Evolutionary conservation across 2,113 vertebrate species (phyloP), one percentile per base, ranked within the genome.

Genomic region (Argyrosomus japonicus): DNA sequence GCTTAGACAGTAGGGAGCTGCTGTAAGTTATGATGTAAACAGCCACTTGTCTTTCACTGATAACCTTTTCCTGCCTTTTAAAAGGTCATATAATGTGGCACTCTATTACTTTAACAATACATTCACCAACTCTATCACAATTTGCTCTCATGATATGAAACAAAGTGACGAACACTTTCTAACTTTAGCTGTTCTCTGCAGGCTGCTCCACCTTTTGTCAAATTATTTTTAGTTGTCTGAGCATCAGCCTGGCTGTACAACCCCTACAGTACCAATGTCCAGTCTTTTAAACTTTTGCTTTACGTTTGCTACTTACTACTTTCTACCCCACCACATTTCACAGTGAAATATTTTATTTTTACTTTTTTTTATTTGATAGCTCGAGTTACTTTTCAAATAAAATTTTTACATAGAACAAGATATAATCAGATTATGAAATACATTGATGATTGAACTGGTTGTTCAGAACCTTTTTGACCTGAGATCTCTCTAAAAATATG

Each of bases 201-300:
- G 60, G 25, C 29, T 63, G 48, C 40, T 50, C 57, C 57, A 81
- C 23, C 45, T 84, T 83, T 86, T 61, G 36, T 53, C 76, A 75
- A 40, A 67, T 75, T 78, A 90, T 40, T 87, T 63, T 77, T 36
- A 62, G 69, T 82, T 57, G 19, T 83, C 50, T 64, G 84, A 83
- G 60, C 63, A 79, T 70, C 50, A 74, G 32, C 48, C 65, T 61
- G 67, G 19, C 40, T 77, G 68, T 54, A 75, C 29, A 71, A n/a
- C 62, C 47, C 11, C 47, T 21, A 18, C 25, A 29, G 61, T n/a
- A 29, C 6, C 63, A 23, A 13, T 48, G 25, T 58, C 12, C 53
- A 48, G 2, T 23, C 27, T 25, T 17, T 14, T 6, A 32, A 23
- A 15, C 40, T 40, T 14, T 12, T 14, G 36, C 61, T n/a, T 1